Evolutionary conservation across 92 coral and sea anemone species (phyloP).

Genomic region (Scolanthus callimorphus): DNA sequence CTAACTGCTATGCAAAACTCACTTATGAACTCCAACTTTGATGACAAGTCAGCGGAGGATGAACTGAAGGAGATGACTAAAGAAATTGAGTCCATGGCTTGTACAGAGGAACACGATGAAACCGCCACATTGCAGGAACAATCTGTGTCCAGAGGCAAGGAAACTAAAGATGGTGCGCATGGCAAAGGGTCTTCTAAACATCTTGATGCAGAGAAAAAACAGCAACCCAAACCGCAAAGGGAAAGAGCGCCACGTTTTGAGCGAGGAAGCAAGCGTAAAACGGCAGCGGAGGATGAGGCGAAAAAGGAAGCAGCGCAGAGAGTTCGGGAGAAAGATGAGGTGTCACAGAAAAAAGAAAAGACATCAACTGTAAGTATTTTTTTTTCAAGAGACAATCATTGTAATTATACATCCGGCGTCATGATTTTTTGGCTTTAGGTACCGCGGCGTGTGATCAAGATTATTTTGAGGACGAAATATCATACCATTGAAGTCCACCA

Average conservation of each 20-base stretch:
- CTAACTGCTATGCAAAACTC: slow-evolving; percentile 20
- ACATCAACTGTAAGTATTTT: neutral
- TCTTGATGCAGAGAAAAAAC: slow-evolving; percentile 40
- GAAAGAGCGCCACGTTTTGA: slow-evolving; percentile 78
- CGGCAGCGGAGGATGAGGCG: slow-evolving; percentile 33
- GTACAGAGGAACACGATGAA: slow-evolving; percentile 72
- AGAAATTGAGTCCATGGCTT: slow-evolving; percentile 83
- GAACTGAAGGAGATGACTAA: slow-evolving; percentile 78
- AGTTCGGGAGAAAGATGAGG: too few species aligned
- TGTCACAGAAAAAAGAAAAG: neutral
- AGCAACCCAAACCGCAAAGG: slow-evolving; percentile 71
- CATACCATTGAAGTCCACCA: too few species aligned
- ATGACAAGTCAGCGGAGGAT: slow-evolving; percentile 84
- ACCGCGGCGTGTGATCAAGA: too few species aligned
- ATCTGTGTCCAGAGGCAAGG: slow-evolving; percentile 26
- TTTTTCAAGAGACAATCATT: too few species aligned
- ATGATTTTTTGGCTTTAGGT: too few species aligned
- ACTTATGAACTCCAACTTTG: slow-evolving; percentile 49
- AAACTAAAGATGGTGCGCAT: slow-evolving; percentile 11
- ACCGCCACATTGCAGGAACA: slow-evolving; percentile 23
- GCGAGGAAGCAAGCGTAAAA: slow-evolving; percentile 57
- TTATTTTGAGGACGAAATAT: too few species aligned
- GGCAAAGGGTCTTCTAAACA: slow-evolving; percentile 28
- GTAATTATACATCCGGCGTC: too few species aligned
- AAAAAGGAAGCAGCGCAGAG: slow-evolving; percentile 42